Conservation (phyloP, 2,797 vertebrate species). For the Darevskia mixta region DNA sequence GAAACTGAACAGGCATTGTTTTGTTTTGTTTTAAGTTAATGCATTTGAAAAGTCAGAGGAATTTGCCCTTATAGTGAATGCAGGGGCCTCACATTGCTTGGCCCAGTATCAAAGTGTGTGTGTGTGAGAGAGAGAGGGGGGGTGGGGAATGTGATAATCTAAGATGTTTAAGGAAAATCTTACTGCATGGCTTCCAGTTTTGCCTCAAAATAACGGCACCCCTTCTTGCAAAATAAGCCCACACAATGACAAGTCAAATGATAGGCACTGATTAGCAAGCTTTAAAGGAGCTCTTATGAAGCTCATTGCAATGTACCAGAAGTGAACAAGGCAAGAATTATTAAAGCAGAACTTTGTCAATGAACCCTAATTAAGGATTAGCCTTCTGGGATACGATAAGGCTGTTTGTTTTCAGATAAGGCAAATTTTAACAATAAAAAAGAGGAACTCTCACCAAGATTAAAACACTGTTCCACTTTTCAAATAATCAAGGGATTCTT, state of each 20-base stretch:
- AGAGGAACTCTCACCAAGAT: constrained; percentile 20
- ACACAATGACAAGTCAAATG: background rate
- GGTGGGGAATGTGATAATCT: constrained; percentile 15
- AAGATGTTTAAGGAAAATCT: background rate
- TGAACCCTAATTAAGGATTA: constrained; percentile 13
- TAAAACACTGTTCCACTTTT: constrained; percentile 12
- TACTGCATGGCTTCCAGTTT: constrained; percentile 12
- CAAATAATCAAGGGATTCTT: background rate
- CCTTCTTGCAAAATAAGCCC: background rate
- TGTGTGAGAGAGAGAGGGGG: background rate
- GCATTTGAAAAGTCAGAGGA: background rate
- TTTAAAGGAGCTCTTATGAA: constrained; percentile 22
- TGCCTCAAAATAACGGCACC: background rate
- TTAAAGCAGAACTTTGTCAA: constrained; percentile 31
- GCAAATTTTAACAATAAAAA: constrained; percentile 8
- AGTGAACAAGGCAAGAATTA: constrained; percentile 22
- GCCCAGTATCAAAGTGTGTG: constrained; percentile 16
- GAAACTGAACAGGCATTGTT: constrained; percentile 11
- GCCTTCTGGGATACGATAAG: background rate
- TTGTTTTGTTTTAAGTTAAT: background rate
- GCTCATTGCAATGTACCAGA: background rate
- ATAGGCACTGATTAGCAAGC: background rate
- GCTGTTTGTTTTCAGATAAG: background rate
- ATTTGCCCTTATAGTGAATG: constrained; percentile 12
- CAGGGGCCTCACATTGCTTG: constrained; percentile 22